Evolutionary conservation across 2,888 invertebrate species (phyloP), one percentile per base, ranked within the genome.

Genomic region (Lacanobia wlatinum): DNA sequence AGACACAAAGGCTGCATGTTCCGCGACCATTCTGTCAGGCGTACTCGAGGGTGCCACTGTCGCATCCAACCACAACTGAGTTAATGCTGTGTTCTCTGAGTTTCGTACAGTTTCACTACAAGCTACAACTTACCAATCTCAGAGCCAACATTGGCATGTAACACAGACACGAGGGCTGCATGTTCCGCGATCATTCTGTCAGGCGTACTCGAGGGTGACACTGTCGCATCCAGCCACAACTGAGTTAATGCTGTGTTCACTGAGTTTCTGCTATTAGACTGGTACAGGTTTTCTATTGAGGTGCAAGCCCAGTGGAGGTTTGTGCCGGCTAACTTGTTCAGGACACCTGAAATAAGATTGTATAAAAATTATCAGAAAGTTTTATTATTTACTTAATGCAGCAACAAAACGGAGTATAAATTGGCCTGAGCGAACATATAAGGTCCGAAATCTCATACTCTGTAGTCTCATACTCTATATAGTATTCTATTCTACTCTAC

Each of bases 141-240:
- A n/a, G 50, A 50, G 18, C 98, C 99, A 53, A 99, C 97, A 92
- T 99, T 99, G 0, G 98, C 98, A 92, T 99, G 99, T 46, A 99
- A 92, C 78, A 98, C 97, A 0, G 98, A 97, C 18, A 99, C 95
- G 1, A 99, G 91, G 85, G 99, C 97, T 43, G 98, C 97, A 88
- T 99, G 98, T 87, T 99, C 99, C 23, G 98, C 97, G 0, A 98
- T 96, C 88, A 99, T 96, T 40, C 98, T 94, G 85, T 98, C 98
- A 0, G 98, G 98, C 2, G 98, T 96, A 34, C 96, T 87, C 0
- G 97, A 96, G 5, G 96, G 90, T 0, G 97, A 94, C 1, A 98
- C 95, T 0, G 98, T 92, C 0, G 98, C 97, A 59, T 98, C 98
- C 63, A 97, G 90, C 89, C 98, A 97, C n/a, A 98, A 92, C 48